Conservation (phyloP, 2,113 vertebrate genomes). For the Chionomys nivalis region DNA sequence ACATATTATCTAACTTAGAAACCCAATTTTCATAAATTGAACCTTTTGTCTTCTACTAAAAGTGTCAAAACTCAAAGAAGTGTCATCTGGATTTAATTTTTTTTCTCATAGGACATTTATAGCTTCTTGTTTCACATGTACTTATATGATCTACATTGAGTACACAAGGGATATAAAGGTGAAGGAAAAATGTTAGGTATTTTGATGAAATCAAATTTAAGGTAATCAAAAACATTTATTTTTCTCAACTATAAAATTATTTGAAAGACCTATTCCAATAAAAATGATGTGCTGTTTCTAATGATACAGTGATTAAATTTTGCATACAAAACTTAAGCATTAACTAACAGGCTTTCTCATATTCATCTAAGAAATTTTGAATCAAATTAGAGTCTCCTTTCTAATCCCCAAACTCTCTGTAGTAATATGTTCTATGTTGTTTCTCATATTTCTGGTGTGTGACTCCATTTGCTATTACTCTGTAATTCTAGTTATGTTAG, state of each 20-base stretch:
- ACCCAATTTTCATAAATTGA: background rate
- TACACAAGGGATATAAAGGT: background rate
- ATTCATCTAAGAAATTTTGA: background rate
- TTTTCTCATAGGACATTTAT: background rate
- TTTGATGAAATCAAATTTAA: background rate
- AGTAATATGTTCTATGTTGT: background rate
- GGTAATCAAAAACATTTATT: background rate
- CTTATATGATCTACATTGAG: background rate
- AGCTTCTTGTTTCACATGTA: background rate
- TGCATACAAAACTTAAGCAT: background rate
- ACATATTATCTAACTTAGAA: background rate
- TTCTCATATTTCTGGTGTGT: background rate
- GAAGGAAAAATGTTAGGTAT: background rate
- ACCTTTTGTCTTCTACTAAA: background rate
- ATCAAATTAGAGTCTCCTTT: conserved; percentile 33
- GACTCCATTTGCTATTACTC: conserved; percentile 5
- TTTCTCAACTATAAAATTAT: background rate
- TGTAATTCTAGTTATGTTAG: conserved; percentile 49
- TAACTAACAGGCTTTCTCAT: background rate
- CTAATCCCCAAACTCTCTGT: background rate
- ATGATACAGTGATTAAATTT: background rate
- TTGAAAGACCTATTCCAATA: background rate
- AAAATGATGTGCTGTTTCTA: background rate
- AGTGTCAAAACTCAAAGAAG: background rate
- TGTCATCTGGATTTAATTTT: background rate